Percentiles rank a stretch among this genome's conserved stretches.
Evolutionary conservation across 2,113 vertebrate genomes (phyloP).

Genomic region (Tinamus guttatus): DNA sequence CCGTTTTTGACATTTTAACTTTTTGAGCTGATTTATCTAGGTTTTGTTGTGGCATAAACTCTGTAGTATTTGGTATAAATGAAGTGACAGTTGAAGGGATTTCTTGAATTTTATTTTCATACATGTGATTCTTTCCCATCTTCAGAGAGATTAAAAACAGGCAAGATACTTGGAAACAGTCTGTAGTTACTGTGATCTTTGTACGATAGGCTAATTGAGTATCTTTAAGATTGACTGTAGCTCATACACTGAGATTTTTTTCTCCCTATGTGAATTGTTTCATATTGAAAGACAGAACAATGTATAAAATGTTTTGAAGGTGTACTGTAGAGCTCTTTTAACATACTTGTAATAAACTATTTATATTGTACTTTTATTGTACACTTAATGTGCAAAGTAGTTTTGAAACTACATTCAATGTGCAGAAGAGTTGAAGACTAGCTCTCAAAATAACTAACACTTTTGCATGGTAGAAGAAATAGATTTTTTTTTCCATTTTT

Average conservation of each 20-base stretch:
- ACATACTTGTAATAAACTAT: conserved; percentile 73
- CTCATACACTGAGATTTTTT: conserved; percentile 24
- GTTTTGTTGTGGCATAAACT: neutral
- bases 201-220: conserved; percentile 26
- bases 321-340: conserved; percentile 68
- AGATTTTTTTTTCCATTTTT: conserved; percentile 12
- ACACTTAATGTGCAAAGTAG: conserved; percentile 15
- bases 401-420: conserved; percentile 8
- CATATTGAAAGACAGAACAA: conserved; percentile 74
- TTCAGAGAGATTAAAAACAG: neutral
- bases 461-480: conserved; percentile 19
- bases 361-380: conserved; percentile 52
- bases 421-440: conserved; percentile 11
- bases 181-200: conserved; percentile 27
- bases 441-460: neutral
- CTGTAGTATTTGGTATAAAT: neutral
- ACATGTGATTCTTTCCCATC: neutral
- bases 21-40: neutral
- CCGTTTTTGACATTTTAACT: neutral
- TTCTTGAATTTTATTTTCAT: neutral
- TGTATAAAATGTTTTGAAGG: conserved; percentile 70
- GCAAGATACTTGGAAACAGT: neutral
- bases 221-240: conserved; percentile 6
- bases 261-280: conserved; percentile 62
- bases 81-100: neutral